These are phyloP conservation scores for Zoanthus gigantus DNA, from an alignment of 92 coral and sea anemone genomes.

Conservation along the genomic window DNA sequence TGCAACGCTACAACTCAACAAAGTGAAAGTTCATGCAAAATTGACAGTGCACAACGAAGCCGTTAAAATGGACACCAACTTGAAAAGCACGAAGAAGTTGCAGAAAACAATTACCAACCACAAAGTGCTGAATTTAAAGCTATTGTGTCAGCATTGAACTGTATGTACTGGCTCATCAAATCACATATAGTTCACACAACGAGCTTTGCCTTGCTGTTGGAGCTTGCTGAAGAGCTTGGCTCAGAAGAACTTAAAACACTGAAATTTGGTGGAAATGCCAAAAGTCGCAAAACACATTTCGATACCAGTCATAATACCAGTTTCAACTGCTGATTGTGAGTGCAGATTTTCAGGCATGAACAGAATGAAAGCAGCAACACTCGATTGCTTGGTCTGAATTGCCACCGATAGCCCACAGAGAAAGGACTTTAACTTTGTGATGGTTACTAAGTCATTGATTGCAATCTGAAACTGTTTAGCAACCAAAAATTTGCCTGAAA, in stretches of 20 bases:
- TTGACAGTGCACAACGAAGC: background rate
- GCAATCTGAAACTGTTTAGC: no score
- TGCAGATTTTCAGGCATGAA: no score
- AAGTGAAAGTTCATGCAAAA: background rate
- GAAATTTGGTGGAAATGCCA: constrained; percentile 38
- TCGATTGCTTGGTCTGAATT: no score
- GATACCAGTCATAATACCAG: no score
- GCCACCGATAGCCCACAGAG: no score
- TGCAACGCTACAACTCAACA: background rate
- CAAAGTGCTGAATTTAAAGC: constrained; percentile 18
- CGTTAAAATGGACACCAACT: background rate
- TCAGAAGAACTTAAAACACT: constrained; percentile 23
- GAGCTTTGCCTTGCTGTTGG: constrained; percentile 50
- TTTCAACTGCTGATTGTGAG: no score
- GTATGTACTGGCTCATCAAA: constrained; percentile 47
- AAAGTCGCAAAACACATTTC: background rate
- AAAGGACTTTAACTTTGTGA: no score
- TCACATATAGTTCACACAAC: constrained; percentile 41
- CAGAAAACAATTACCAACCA: background rate
- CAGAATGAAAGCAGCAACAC: no score
- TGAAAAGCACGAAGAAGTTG: background rate
- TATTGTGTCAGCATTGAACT: constrained; percentile 30
- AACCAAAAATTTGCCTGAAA: no score
- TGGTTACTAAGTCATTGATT: no score
- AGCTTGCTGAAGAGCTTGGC: constrained; percentile 29